phyloP scores from a whole-genome alignment of 37 sponge, comb jelly and placozoan genomes.

The Cladorhizidae sp. region DNA sequence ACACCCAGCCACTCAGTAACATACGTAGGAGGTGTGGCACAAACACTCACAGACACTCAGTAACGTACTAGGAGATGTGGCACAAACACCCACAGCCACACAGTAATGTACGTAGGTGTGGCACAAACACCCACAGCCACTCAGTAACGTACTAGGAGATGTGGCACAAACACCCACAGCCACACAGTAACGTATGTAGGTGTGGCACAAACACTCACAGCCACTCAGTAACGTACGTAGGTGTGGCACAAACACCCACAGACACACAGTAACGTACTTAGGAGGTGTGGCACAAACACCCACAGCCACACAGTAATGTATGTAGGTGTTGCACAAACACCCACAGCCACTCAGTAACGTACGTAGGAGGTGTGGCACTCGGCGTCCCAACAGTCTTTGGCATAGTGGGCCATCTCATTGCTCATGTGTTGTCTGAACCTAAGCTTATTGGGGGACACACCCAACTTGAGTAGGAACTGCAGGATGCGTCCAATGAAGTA shows the following conservation, averaged over 20 bases:
- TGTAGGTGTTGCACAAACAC: not conserved
- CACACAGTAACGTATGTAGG: too few species aligned
- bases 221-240: too few species aligned
- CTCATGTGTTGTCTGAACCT: slow-evolving; percentile 95
- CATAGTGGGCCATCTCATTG: slow-evolving; percentile 99
- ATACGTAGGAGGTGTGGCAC: slow-evolving; percentile 91
- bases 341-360: not conserved
- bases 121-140: not conserved
- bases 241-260: too few species aligned
- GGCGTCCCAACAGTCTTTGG: slow-evolving; percentile 99
- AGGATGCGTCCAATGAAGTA: slow-evolving; percentile 94
- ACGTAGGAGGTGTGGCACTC: slow-evolving; percentile 96
- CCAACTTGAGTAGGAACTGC: slow-evolving; percentile 75
- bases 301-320: not conserved
- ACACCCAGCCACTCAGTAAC: not conserved
- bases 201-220: too few species aligned
- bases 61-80: too few species aligned
- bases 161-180: too few species aligned
- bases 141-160: slow-evolving; percentile 77
- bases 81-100: not conserved
- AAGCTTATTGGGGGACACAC: slow-evolving; percentile 75
- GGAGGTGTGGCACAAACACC: too few species aligned
- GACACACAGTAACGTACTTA: too few species aligned
- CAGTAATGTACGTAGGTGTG: slow-evolving; percentile 8
- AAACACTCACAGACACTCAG: too few species aligned